phyloP scores from a whole-genome alignment of 2,888 invertebrate species.

The Glyphotaelius pellucidus region DNA sequence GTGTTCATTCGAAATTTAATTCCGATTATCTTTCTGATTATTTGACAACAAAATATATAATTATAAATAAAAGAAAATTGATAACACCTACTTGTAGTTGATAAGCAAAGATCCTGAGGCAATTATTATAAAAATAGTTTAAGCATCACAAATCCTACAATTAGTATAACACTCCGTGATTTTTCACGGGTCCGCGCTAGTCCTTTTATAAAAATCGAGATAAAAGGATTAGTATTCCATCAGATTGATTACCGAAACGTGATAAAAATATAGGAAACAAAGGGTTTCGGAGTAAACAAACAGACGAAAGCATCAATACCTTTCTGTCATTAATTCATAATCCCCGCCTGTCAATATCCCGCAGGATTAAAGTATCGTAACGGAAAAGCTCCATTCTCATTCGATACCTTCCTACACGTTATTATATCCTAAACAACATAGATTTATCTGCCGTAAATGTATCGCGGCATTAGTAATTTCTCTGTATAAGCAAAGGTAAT shows the following conservation, averaged over 20 bases:
- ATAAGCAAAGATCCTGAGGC: too few relatives aligned
- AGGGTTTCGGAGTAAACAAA: neutral
- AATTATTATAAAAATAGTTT: too few relatives aligned
- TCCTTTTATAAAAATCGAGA: neutral
- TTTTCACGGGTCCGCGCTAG: too few relatives aligned
- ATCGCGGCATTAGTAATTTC: constrained; percentile 60
- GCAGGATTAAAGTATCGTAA: constrained; percentile 5
- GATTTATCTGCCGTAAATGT: neutral
- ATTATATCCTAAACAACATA: neutral
- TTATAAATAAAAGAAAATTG: too few relatives aligned
- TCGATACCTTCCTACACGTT: constrained; percentile 17
- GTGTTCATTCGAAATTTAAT: too few relatives aligned
- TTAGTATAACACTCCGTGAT: too few relatives aligned
- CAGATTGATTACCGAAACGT: neutral
- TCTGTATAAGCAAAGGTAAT: constrained; percentile 41
- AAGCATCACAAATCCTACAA: too few relatives aligned
- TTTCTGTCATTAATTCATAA: constrained; percentile 19
- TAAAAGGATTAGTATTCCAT: neutral
- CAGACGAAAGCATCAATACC: constrained; percentile 5
- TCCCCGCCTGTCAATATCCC: constrained; percentile 13
- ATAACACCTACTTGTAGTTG: too few relatives aligned
- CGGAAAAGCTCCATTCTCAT: constrained; percentile 18
- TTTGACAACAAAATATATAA: too few relatives aligned
- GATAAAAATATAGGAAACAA: neutral
- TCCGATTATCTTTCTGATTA: too few relatives aligned